Evolutionary conservation across 2,113 vertebrate species (phyloP), one percentile per base, ranked within the genome.

Genomic region (Spermophilus dauricus): DNA sequence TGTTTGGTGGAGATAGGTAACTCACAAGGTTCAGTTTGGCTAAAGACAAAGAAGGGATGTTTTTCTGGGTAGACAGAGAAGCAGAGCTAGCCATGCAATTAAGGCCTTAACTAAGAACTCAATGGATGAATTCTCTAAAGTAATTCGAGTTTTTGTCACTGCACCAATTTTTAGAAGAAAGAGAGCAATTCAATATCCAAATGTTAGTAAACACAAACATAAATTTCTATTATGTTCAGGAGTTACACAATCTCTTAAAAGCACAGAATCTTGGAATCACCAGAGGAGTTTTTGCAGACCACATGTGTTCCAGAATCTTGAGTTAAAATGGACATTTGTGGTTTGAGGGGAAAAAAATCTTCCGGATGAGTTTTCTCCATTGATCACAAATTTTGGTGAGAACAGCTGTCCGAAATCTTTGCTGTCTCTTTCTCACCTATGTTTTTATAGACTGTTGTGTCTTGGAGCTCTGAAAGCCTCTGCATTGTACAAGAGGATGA

Each of bases 41-140:
- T 75, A 94, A 95, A 97, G 93, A 97, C 92, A 97, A 96, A 94
- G 89, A 77, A 30, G 18, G 67, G 30, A 37, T 89, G 53, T 93
- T 96, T 97, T 73, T 39, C 48, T 76, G 53, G 32, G 4, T 20
- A 86, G 82, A 86, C n/a, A 89, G 67, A 89, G 92, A 77, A 91
- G 39, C 76, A 91, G 30, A 94, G 39, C 37, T 86, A 67, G 34
- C 81, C 16, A 34, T 90, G 69, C 39, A 92, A 58, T 85, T 63
- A 96, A 86, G 32, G 78, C n/a, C 28, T 92, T 94, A 93, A 69
- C 11, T 51, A 65, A 69, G 58, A 93, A 80, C 26, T 89, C 70
- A 67, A 10, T 67, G 76, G 69, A 77, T 89, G 67, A 45, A 4
- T 81, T 95, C 65, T 92, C 32, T 80, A 76, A 97, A 84, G 95